A percentile compares a stretch with the other conserved stretches of the same genome.
Conservation (phyloP, 2,888 invertebrate genomes). For the Dilophus febrilis region DNA sequence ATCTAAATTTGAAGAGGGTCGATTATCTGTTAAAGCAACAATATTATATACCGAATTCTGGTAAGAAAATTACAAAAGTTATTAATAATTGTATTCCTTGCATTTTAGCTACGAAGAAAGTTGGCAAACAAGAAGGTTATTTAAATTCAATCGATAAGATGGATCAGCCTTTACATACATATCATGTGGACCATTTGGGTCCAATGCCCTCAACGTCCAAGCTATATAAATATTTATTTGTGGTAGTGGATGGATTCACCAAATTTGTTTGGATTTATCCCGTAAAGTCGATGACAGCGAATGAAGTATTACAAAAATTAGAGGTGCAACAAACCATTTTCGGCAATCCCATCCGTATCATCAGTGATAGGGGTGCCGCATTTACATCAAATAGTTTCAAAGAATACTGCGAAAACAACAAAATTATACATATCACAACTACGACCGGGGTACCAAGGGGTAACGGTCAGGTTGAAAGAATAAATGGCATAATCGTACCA, state of each 20-base stretch:
- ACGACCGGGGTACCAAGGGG: conserved; percentile 10
- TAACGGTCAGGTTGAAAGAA: conserved; percentile 10
- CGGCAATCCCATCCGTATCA: conserved; percentile 8
- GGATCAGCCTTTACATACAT: conserved; percentile 16
- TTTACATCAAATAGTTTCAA: conserved; percentile 9
- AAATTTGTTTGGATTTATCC: conserved; percentile 9
- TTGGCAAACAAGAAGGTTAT: conserved; percentile 17
- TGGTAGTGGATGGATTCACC: neutral
- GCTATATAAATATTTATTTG: conserved; percentile 7
- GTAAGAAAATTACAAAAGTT: conserved; percentile 3
- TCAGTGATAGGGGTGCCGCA: conserved; percentile 10
- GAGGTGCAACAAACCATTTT: conserved; percentile 2
- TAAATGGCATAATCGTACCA: conserved; percentile 5
- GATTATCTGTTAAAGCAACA: neutral
- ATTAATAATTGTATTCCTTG: too few relatives aligned
- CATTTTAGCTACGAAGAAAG: neutral
- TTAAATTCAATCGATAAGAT: conserved; percentile 18
- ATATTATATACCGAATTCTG: conserved; percentile 5
- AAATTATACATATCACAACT: conserved; percentile 6
- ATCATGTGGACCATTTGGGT: conserved; percentile 21
- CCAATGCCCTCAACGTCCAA: conserved; percentile 17
- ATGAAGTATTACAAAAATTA: conserved; percentile 9
- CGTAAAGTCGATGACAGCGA: conserved; percentile 9
- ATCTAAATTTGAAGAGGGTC: conserved; percentile 18
- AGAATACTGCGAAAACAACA: neutral